Evolutionary conservation across 2,113 vertebrate genomes (phyloP), one percentile per base, ranked within the genome.

Genomic region (Falco punctatus): DNA sequence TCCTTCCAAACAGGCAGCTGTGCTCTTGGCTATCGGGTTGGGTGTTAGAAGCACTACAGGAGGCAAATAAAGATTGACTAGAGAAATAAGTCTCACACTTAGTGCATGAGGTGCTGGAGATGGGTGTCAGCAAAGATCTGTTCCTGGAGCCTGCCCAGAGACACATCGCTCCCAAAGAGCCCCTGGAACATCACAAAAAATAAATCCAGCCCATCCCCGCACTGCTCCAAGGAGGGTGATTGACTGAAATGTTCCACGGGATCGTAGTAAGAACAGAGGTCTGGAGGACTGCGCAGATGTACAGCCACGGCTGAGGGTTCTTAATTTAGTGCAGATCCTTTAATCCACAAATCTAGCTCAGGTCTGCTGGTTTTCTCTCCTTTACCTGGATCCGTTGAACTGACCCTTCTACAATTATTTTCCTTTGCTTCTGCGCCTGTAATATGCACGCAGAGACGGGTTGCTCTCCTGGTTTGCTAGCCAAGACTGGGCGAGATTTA

Each of bases 371-470:
- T 75, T 69, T 69, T 4, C 72, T 70, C 23, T 12, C 21, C 11
- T 58, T 67, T 33, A 42, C 15, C 44, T 6, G 33, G 40, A 11
- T 13, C n/a, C 26, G n/a, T 16, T 8, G 30, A 12, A 22, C 11
- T 58, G 5, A 5, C 3, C 30, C 51, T 27, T 32, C 11, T n/a
- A 22, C 62, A 51, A 21, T 55, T 58, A 5, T 57, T 62, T 49
- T 26, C 66, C 40, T 22, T 40, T 5, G 0, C 28, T 42, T 35
- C 52, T 14, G 5, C 23, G 32, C 66, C n/a, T 2, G 20, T 6
- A 8, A 13, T 2, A 3, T 0, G 1, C 8, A 3, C 12, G 1
- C 35, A n/a, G 44, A 11, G 30, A 27, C 38, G 48, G 13, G 11
- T 61, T 4, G 30, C 54, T 27, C 26, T 44, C 75, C n/a, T 46